phyloP scores from a whole-genome alignment of 2,888 invertebrate genomes.

The Lithodes maja region DNA sequence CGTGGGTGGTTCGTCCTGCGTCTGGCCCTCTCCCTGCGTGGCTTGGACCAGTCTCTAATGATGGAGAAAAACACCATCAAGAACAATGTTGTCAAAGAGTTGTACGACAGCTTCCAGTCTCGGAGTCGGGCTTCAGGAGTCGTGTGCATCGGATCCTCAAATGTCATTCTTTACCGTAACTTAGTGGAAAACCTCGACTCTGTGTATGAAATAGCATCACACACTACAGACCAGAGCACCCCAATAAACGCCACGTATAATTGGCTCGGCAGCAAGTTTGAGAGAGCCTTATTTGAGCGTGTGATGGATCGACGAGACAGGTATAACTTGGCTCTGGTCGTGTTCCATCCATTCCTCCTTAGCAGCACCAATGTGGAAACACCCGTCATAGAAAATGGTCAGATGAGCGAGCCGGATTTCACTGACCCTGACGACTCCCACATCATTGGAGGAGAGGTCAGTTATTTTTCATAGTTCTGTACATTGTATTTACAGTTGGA shows the following conservation, averaged over 20 bases:
- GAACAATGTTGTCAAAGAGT: constrained; percentile 89
- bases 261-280: constrained; percentile 84
- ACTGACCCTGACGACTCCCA: constrained; percentile 83
- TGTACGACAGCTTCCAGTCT: constrained; percentile 85
- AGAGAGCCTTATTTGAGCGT: constrained; percentile 73
- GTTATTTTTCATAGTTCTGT: not conserved
- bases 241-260: constrained; percentile 95
- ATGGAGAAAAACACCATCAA: constrained; percentile 92
- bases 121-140: constrained; percentile 95
- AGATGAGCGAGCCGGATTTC: constrained; percentile 83
- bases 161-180: constrained; percentile 91
- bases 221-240: constrained; percentile 94
- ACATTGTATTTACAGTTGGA: too few species aligned
- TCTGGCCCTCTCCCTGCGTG: constrained; percentile 78
- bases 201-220: constrained; percentile 95
- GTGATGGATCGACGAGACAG: constrained; percentile 85
- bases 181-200: constrained; percentile 93
- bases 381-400: constrained; percentile 79
- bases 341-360: constrained; percentile 91
- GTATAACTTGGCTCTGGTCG: constrained; percentile 94
- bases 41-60: constrained; percentile 82
- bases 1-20: constrained; percentile 91
- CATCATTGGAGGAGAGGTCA: constrained; percentile 86
- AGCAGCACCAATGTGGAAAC: constrained; percentile 84
- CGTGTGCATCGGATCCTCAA: constrained; percentile 90